Evolutionary conservation across 2,797 vertebrate genomes (phyloP).

Genomic region (Podarcis siculus): DNA sequence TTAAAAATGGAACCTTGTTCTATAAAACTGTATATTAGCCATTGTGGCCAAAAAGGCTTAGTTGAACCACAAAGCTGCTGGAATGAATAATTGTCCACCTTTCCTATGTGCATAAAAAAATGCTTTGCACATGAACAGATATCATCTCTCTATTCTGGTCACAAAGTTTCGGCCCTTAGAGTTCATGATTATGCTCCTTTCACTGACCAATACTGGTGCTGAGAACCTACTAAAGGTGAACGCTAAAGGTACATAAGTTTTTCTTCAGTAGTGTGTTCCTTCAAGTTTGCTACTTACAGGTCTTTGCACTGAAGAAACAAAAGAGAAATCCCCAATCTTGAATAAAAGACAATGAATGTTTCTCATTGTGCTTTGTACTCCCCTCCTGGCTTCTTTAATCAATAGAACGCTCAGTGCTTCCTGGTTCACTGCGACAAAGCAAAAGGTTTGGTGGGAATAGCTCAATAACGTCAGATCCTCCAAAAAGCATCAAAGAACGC

Average conservation of each 20-base stretch:
- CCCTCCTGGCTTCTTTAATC: neutral
- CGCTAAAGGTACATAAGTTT: neutral
- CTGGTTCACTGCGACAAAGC: neutral
- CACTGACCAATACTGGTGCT: neutral
- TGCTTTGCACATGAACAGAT: no score
- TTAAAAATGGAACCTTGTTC: neutral
- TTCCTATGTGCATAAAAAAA: no score
- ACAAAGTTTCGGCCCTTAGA: neutral
- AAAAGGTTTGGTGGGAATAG: neutral
- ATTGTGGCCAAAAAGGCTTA: neutral
- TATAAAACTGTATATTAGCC: neutral
- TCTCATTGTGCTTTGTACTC: neutral
- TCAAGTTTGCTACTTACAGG: neutral
- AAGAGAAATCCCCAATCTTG: neutral
- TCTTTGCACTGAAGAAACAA: neutral
- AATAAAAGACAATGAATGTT: constrained; percentile 4
- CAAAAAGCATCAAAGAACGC: neutral
- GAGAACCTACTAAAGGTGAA: neutral
- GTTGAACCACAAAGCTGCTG: neutral
- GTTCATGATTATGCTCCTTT: neutral
- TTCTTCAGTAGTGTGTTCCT: neutral
- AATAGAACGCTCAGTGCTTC: neutral
- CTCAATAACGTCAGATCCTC: neutral
- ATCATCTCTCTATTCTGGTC: neutral
- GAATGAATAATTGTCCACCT: neutral